phyloP scores from a whole-genome alignment of 2,113 vertebrate species.

The Catharus bicknelli region DNA sequence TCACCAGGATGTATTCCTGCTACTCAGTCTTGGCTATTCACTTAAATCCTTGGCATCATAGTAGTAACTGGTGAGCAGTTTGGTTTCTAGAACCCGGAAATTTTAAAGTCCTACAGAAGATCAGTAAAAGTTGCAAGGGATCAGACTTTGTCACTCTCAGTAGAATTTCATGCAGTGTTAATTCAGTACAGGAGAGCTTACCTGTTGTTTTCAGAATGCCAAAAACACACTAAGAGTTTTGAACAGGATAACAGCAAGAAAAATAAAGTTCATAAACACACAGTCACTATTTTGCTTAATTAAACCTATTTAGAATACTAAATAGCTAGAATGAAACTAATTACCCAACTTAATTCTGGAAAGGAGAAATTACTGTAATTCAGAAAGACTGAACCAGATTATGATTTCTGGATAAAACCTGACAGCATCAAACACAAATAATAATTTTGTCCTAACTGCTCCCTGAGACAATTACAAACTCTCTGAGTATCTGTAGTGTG shows the following conservation, averaged over 20 bases:
- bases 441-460: background rate
- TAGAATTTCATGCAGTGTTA: background rate
- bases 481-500: background rate
- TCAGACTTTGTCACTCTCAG: background rate
- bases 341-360: background rate
- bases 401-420: background rate
- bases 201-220: background rate
- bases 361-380: background rate
- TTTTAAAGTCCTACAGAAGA: background rate
- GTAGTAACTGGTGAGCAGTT: accelerated
- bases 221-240: background rate
- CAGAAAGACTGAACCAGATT: background rate
- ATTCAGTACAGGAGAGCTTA: background rate
- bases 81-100: background rate
- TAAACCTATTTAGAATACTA: background rate
- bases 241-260: background rate
- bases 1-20: background rate
- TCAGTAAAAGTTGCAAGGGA: background rate
- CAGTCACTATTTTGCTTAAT: background rate
- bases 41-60: background rate
- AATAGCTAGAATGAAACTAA: background rate
- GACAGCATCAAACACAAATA: background rate
- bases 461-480: background rate
- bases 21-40: background rate
- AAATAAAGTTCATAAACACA: background rate